These are phyloP conservation scores for Neria commutata DNA, from an alignment of 2,888 invertebrate species.

Conservation along the genomic window DNA sequence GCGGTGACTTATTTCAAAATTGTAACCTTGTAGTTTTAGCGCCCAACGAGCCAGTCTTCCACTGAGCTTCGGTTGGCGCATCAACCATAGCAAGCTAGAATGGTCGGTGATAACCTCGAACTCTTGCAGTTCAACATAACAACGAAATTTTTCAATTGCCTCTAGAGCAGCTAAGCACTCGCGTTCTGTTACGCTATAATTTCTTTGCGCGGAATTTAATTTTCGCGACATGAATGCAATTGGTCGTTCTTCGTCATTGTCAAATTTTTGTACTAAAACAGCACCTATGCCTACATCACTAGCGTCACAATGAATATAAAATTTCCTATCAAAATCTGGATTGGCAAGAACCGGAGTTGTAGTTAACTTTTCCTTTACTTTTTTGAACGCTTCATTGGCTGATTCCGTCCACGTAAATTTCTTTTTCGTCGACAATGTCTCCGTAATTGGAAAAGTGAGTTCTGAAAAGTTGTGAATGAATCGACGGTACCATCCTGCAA, in stretches of 20 bases:
- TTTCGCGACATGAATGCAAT: conserved; percentile 22
- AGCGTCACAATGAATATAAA: conserved; percentile 24
- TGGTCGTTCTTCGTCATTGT: conserved; percentile 10
- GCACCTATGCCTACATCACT: conserved; percentile 3
- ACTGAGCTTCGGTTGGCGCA: conserved; percentile 6
- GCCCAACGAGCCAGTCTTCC: conserved; percentile 15
- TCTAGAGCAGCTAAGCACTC: conserved; percentile 20
- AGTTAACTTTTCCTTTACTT: no score
- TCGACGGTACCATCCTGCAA: conserved; percentile 12
- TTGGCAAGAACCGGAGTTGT: no score
- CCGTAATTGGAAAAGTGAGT: neutral
- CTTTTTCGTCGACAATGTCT: neutral
- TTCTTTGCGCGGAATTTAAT: conserved; percentile 9
- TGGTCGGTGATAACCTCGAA: conserved; percentile 23
- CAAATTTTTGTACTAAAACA: conserved; percentile 2
- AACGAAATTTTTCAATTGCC: conserved; percentile 20
- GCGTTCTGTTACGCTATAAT: conserved; percentile 15
- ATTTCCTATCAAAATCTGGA: no score
- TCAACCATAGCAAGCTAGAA: conserved; percentile 20
- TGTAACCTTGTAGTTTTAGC: conserved; percentile 8
- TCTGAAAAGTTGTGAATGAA: conserved; percentile 12
- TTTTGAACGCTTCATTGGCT: no score
- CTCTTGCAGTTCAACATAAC: conserved; percentile 19
- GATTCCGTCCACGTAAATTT: neutral
- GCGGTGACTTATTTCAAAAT: conserved; percentile 6